Percentiles rank a stretch among this genome's conserved stretches.
Conservation (phyloP, 2,113 vertebrate genomes). For the Podilymbus podiceps region DNA sequence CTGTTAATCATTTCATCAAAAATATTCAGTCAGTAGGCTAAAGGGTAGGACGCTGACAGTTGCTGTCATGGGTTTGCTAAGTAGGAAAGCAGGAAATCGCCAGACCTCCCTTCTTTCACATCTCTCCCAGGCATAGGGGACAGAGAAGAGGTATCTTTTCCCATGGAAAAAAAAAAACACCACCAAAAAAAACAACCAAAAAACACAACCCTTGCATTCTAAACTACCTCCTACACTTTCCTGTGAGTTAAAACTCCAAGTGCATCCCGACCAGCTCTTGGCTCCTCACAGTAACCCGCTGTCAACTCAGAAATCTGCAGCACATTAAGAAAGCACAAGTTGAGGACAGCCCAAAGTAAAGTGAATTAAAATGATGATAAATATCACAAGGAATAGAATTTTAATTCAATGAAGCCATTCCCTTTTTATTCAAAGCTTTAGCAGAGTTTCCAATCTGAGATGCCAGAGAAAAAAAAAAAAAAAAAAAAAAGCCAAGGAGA, state of each 20-base stretch:
- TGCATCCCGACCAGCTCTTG: background rate
- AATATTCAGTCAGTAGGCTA: background rate
- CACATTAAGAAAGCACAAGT: background rate
- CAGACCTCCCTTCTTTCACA: background rate
- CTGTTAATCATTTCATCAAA: background rate
- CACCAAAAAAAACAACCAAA: background rate
- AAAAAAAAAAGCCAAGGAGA: background rate
- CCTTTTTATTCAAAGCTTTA: background rate
- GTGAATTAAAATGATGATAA: background rate
- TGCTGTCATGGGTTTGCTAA: background rate
- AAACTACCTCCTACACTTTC: slow-evolving; percentile 57
- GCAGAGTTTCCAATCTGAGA: background rate
- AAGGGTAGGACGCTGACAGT: background rate
- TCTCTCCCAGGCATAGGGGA: slow-evolving; percentile 26
- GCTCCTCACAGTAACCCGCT: background rate
- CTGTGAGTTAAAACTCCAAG: slow-evolving; percentile 16
- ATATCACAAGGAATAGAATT: background rate
- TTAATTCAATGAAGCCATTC: background rate
- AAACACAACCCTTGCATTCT: background rate
- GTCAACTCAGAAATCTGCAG: slow-evolving; percentile 7
- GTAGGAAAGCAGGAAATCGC: background rate
- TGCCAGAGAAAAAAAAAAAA: background rate
- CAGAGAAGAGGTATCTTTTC: slow-evolving; percentile 38
- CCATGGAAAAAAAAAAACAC: slow-evolving; percentile 18
- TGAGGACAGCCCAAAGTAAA: background rate